Evolutionary conservation across 53 echinoderm and acorn worm genomes (phyloP).

Genomic region (Apostichopus leukothele): DNA sequence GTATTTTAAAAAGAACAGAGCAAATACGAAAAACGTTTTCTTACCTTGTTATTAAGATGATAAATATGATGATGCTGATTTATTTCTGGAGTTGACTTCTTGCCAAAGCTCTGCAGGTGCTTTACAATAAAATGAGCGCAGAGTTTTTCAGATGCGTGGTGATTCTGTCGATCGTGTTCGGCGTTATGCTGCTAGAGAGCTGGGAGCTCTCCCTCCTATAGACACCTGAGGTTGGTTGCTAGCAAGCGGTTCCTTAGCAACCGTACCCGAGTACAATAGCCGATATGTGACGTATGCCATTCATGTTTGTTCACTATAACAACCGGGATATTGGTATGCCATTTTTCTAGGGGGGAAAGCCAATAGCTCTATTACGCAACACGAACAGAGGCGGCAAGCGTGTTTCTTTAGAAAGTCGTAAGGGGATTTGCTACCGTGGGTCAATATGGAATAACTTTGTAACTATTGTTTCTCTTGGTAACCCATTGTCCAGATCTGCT

Average conservation of each 20-base stretch:
- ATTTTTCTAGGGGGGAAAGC: background rate
- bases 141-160: background rate
- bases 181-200: background rate
- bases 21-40: background rate
- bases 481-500: background rate
- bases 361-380: conserved; percentile 10
- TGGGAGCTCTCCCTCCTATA: background rate
- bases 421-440: background rate
- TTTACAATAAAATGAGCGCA: background rate
- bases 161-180: background rate
- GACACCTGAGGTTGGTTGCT: background rate
- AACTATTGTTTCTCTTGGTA: conserved; percentile 11
- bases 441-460: background rate
- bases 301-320: conserved; percentile 13
- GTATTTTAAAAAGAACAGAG: no score
- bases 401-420: background rate
- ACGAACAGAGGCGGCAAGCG: background rate
- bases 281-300: conserved; percentile 1
- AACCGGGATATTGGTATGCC: background rate
- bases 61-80: background rate
- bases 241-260: conserved; percentile 1
- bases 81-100: background rate
- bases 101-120: background rate
- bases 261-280: conserved; percentile 13
- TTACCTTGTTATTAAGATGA: background rate